A percentile compares a stretch with the other conserved stretches of the same genome.
Conservation (phyloP, 2,888 invertebrate genomes). For the Alitta virens region DNA sequence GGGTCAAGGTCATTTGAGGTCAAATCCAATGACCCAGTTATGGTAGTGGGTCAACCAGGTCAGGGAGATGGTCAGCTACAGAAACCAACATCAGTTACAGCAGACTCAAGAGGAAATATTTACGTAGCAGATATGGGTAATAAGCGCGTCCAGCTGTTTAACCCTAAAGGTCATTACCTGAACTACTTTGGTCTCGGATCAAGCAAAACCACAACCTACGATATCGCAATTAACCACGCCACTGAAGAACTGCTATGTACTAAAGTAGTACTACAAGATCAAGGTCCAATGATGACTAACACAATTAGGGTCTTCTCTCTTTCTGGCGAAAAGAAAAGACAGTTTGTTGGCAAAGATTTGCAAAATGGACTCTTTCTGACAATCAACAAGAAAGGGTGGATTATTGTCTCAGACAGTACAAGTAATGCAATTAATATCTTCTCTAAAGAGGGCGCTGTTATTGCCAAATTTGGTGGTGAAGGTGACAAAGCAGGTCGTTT, state of each 20-base stretch:
- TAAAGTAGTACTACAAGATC: conserved; percentile 5
- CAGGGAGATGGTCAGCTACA: conserved; percentile 3
- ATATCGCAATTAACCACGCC: conserved; percentile 9
- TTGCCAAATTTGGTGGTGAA: conserved; percentile 19
- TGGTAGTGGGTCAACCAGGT: conserved; percentile 7
- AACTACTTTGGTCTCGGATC: conserved; percentile 8
- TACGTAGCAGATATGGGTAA: conserved; percentile 23
- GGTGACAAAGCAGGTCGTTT: conserved; percentile 20
- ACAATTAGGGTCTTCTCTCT: conserved; percentile 14
- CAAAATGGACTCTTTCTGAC: conserved; percentile 16
- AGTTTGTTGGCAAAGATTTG: conserved; percentile 2
- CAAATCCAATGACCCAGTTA: conserved; percentile 13
- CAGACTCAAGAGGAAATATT: conserved; percentile 11
- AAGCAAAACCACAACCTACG: conserved; percentile 14
- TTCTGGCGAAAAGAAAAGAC: conserved; percentile 15
- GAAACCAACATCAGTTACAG: conserved; percentile 16
- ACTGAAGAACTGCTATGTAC: conserved; percentile 12
- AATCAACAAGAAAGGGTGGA: conserved; percentile 18
- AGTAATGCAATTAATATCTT: conserved; percentile 19
- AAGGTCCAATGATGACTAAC: conserved; percentile 14
- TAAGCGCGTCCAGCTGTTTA: conserved; percentile 18
- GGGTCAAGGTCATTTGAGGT: conserved; percentile 6
- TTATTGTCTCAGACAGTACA: conserved; percentile 22
- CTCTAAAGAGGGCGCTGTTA: conserved; percentile 18
- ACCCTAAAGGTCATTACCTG: not conserved